Base-by-base conservation (phyloP, 2,797 vertebrate genomes). In the Coccyzus lansbergi region DNA sequence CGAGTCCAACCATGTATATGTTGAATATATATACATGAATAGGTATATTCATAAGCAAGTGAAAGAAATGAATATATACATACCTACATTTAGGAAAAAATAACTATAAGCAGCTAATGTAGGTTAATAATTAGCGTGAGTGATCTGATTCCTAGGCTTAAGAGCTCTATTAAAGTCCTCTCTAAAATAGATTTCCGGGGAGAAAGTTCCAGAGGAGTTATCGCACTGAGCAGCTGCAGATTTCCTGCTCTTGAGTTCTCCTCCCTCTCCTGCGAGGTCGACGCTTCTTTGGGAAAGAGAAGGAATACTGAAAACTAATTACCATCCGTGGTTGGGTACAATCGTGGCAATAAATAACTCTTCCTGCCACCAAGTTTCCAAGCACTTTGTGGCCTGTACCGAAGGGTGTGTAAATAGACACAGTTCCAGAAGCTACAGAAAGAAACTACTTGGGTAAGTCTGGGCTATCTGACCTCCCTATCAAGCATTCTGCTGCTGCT, bases 401-500 rank as follows among this genome's bases (percentile, higher is more conserved):
- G 36, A 44, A 28, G 53, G n/a, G 19, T 20, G 19, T 40, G 56
- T 46, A 53, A 77, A 46, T 1, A 34, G 44, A 26, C 26, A 64
- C 24, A 53, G 69, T 55, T 44, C 67, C 67, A 91, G 70, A 44
- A 96, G 60, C 24, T 21, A 1, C 71, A 78, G 81, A 86, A 83
- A 51, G 81, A 74, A 89, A 21, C 65, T 28, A 5, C 38, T 76
- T 49, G 69, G 82, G 71, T 76, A 83, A 5, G 84, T 83, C 52
- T 83, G 89, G 56, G 13, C 33, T 75, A 24, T 65, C 62, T 87
- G 87, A 82, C n/a, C 79, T 86, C 69, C 38, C 63, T 26, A 29
- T 63, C 7, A 55, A 81, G 70, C 9, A 7, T 85, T 95, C 69
- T 85, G 60, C 82, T 75, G 79, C 72, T 89, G 76, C 87, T 95